Conservation (phyloP, 2,797 vertebrate genomes). For the Rhinatrema bivittatum region DNA sequence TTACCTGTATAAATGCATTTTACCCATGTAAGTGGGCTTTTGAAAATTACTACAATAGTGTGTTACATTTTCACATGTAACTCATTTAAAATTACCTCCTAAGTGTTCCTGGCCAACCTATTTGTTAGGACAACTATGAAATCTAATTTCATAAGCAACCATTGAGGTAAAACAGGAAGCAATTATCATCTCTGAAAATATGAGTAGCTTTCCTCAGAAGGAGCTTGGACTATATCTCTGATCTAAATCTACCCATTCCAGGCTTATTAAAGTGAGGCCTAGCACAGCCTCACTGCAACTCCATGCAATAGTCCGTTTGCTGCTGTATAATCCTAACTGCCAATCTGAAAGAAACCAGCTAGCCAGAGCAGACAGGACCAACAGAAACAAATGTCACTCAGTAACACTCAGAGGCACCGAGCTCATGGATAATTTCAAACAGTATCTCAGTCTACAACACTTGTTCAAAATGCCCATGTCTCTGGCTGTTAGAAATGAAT, state of each 20-base stretch:
- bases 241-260: conserved; percentile 66
- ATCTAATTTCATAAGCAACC: conserved; percentile 23
- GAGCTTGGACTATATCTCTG: conserved; percentile 47
- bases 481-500: conserved; percentile 63
- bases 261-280: conserved; percentile 44
- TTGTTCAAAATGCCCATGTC: conserved; percentile 69
- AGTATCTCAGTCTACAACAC: conserved; percentile 61
- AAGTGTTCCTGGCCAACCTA: conserved; percentile 12
- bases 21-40: too few relatives aligned
- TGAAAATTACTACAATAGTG: too few relatives aligned
- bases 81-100: too few relatives aligned
- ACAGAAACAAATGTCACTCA: conserved; percentile 73
- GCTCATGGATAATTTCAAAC: conserved; percentile 75
- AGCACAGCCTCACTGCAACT: conserved; percentile 32
- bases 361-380: conserved; percentile 64
- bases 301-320: conserved; percentile 52
- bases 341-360: conserved; percentile 76
- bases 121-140: conserved; percentile 12
- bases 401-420: conserved; percentile 58
- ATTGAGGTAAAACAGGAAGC: conserved; percentile 66
- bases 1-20: too few relatives aligned
- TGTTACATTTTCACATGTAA: too few relatives aligned
- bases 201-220: conserved; percentile 42
- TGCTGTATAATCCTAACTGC: conserved; percentile 63
- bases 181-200: conserved; percentile 68